Percentiles rank a stretch among this genome's conserved stretches.
These are phyloP conservation scores for Hemitrygon akajei DNA, from an alignment of 2,797 vertebrate genomes.

Conservation along the genomic window DNA sequence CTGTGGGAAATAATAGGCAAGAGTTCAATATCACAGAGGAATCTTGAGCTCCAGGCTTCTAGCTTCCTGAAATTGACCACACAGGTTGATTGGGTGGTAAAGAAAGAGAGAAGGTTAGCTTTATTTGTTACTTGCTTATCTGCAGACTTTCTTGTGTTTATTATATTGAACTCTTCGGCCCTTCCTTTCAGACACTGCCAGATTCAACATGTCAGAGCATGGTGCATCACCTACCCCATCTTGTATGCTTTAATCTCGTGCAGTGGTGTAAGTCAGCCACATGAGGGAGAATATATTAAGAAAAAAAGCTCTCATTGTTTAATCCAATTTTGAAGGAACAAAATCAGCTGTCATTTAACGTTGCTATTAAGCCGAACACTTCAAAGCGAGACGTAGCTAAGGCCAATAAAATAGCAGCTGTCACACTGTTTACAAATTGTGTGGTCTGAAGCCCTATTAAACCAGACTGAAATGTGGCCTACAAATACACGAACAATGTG, in stretches of 20 bases:
- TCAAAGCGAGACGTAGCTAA: conserved; percentile 57
- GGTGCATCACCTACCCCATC: too few species aligned
- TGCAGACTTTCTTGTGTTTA: too few species aligned
- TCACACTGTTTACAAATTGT: conserved; percentile 76
- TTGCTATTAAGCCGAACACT: conserved; percentile 61
- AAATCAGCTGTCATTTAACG: conserved; percentile 77
- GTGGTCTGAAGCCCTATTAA: conserved; percentile 86
- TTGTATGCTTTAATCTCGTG: neutral
- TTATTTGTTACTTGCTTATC: too few species aligned
- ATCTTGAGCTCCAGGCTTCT: too few species aligned
- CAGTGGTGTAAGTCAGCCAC: neutral
- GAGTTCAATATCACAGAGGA: too few species aligned
- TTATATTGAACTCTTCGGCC: too few species aligned
- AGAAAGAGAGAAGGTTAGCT: too few species aligned
- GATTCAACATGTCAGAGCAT: neutral
- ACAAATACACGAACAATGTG: conserved; percentile 76
- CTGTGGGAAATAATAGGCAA: too few species aligned
- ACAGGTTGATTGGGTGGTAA: too few species aligned
- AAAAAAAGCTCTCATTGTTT: neutral
- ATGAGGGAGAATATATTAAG: neutral
- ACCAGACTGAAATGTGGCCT: conserved; percentile 82
- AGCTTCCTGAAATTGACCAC: too few species aligned
- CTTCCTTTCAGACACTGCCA: neutral
- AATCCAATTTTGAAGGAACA: conserved; percentile 46
- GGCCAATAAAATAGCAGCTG: conserved; percentile 64